Conservation (phyloP, 2,113 vertebrate genomes). For the Baryphthengus martii region DNA sequence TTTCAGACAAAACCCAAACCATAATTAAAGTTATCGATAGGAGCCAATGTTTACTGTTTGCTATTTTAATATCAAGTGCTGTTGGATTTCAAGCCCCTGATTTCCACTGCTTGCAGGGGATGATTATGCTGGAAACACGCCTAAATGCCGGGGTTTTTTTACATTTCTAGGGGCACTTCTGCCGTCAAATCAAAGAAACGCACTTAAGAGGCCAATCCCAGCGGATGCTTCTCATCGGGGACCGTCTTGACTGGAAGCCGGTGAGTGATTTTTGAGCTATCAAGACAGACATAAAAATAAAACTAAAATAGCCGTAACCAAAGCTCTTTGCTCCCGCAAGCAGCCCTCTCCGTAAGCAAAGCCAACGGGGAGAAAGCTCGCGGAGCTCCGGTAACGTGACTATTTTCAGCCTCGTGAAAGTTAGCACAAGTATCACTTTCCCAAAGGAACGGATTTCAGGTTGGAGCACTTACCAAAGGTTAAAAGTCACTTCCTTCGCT, state of each 20-base stretch:
- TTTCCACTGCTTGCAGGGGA: background rate
- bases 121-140: constrained; percentile 10
- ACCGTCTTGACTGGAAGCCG: background rate
- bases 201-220: background rate
- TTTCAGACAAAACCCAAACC: constrained; percentile 28
- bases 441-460: background rate
- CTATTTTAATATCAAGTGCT: constrained; percentile 36
- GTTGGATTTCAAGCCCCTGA: background rate
- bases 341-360: background rate
- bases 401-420: background rate
- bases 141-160: background rate
- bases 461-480: background rate
- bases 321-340: background rate
- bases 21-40: constrained; percentile 48
- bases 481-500: background rate
- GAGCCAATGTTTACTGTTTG: constrained; percentile 3
- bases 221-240: background rate
- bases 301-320: background rate
- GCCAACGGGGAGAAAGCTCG: rapidly evolving
- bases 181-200: background rate
- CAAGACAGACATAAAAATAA: background rate
- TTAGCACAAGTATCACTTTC: background rate
- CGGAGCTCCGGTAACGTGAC: background rate
- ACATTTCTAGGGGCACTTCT: background rate
- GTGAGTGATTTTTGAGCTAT: background rate